Evolutionary conservation across 2,797 vertebrate genomes (phyloP).

Genomic region (Eulemur mongoz): DNA sequence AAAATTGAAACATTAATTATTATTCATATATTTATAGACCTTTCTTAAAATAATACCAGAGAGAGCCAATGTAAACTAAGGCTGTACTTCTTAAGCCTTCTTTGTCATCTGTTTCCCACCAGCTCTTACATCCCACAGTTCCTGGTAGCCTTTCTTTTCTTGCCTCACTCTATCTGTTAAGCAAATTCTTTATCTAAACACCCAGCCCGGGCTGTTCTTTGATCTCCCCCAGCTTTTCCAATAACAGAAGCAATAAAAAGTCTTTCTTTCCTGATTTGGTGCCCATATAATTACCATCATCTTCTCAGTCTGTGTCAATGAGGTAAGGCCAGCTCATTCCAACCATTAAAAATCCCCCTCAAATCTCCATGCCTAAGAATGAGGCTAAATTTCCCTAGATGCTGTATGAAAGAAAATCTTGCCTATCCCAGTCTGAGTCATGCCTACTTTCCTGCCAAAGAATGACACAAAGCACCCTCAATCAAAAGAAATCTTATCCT

Average conservation of each 20-base stretch:
- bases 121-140: neutral
- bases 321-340: neutral
- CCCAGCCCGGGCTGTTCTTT: neutral
- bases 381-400: neutral
- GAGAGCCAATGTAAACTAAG: neutral
- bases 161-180: neutral
- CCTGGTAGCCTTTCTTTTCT: neutral
- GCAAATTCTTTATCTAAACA: neutral
- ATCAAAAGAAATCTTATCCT: neutral
- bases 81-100: neutral
- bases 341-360: neutral
- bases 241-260: neutral
- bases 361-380: neutral
- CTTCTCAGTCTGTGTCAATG: neutral
- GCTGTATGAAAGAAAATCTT: neutral
- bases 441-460: neutral
- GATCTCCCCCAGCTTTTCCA: neutral
- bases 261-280: neutral
- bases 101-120: neutral
- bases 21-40: neutral
- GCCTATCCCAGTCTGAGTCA: neutral
- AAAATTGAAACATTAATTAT: neutral
- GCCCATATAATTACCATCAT: neutral
- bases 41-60: neutral
- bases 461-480: neutral